Conservation (phyloP, 2,888 invertebrate species). For the Mesorhabditis spiculigera region DNA sequence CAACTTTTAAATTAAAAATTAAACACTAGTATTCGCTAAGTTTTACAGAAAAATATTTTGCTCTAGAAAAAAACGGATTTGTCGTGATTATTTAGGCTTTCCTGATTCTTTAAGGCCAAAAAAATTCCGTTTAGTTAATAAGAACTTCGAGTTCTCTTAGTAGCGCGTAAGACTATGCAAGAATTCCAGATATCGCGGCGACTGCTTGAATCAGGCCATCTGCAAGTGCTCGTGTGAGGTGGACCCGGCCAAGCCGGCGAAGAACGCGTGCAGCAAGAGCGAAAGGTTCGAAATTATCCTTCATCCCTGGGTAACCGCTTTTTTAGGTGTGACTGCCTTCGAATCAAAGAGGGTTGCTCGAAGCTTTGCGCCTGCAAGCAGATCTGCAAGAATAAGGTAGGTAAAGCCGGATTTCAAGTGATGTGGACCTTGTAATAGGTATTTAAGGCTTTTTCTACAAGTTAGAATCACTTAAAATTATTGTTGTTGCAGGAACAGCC, state of each 20-base stretch:
- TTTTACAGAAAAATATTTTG: too few relatives aligned
- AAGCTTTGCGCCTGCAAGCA: constrained; percentile 58
- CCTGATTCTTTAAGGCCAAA: too few relatives aligned
- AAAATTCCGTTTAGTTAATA: neutral
- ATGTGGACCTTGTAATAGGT: too few relatives aligned
- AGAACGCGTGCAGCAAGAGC: constrained; percentile 56
- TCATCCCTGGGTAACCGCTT: constrained; percentile 13
- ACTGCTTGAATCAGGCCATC: constrained; percentile 58
- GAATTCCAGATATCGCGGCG: constrained; percentile 56
- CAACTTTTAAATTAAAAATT: too few relatives aligned
- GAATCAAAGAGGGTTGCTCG: constrained; percentile 57
- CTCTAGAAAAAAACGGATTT: too few relatives aligned
- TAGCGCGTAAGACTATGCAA: too few relatives aligned
- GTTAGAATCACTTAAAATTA: neutral
- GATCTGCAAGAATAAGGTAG: constrained; percentile 58
- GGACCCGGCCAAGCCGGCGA: constrained; percentile 56
- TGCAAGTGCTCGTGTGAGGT: constrained; percentile 59
- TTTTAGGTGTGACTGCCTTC: constrained; percentile 55
- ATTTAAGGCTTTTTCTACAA: too few relatives aligned
- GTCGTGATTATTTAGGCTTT: too few relatives aligned
- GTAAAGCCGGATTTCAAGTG: too few relatives aligned
- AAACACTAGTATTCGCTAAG: too few relatives aligned
- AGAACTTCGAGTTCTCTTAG: neutral
- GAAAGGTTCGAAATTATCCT: constrained; percentile 29
- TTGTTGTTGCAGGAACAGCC: constrained; percentile 35